Percentiles rank a stretch among this genome's conserved stretches.
Evolutionary conservation across 2,113 vertebrate genomes (phyloP).

Genomic region (Macrotus californicus): DNA sequence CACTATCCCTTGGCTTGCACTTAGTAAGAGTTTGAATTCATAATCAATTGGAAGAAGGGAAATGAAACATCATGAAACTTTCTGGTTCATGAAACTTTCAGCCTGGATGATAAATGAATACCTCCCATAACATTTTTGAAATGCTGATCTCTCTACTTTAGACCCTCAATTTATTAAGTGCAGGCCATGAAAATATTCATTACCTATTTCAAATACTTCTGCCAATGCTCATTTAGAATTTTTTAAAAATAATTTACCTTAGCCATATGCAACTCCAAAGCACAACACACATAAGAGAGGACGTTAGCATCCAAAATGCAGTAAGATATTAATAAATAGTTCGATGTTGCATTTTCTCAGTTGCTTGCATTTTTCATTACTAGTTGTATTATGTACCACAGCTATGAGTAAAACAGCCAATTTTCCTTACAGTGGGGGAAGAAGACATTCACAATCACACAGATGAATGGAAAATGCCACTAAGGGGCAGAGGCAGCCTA

Average conservation of each 20-base stretch:
- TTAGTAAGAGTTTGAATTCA: conserved; percentile 44
- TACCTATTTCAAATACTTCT: conserved; percentile 22
- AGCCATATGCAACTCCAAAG: neutral
- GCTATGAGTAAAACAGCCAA: neutral
- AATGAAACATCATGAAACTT: conserved; percentile 23
- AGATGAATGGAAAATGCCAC: neutral
- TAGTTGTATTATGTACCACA: neutral
- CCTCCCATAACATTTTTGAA: conserved; percentile 40
- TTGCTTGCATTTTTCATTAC: neutral
- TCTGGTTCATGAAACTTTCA: conserved; percentile 60
- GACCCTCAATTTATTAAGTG: neutral
- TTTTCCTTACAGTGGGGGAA: neutral
- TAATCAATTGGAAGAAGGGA: conserved; percentile 49
- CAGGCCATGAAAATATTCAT: conserved; percentile 35
- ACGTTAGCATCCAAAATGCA: neutral
- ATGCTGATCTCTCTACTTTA: conserved; percentile 41
- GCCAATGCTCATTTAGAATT: neutral
- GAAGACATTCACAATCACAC: neutral
- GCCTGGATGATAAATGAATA: conserved; percentile 52
- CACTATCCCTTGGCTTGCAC: neutral
- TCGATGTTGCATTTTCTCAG: neutral
- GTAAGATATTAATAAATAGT: neutral
- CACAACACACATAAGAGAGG: neutral
- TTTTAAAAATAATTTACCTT: conserved; percentile 35
- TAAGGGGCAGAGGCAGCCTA: neutral